Percentiles rank a stretch among this genome's conserved stretches.
These are phyloP conservation scores for Drosophila biarmipes DNA, from an alignment of 1,140 invertebrate species.

Conservation along the genomic window DNA sequence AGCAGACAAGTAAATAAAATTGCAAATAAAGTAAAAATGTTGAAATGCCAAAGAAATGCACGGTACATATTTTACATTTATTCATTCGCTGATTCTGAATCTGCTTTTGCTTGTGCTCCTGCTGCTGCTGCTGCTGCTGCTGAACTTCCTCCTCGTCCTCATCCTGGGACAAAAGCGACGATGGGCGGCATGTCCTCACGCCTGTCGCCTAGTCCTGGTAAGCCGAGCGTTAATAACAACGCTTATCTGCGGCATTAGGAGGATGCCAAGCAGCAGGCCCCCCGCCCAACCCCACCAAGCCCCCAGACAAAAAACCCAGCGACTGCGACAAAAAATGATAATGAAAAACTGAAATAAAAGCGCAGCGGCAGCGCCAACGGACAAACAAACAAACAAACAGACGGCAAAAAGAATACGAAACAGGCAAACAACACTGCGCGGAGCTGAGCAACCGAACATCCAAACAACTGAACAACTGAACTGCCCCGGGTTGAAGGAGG, in stretches of 20 bases:
- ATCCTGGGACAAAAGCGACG: constrained; percentile 56
- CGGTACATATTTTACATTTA: constrained; percentile 81
- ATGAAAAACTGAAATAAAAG: constrained; percentile 83
- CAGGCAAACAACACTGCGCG: constrained; percentile 50
- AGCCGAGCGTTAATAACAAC: constrained; percentile 83
- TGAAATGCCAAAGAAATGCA: constrained; percentile 82
- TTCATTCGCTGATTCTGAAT: constrained; percentile 68
- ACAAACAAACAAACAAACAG: constrained; percentile 64
- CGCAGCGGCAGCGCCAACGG: constrained; percentile 66
- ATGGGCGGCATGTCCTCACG: constrained; percentile 52
- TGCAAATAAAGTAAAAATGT: constrained; percentile 78
- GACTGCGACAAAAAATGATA: constrained; percentile 64
- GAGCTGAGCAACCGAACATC: constrained; percentile 19
- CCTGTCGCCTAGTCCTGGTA: constrained; percentile 66
- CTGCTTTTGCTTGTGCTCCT: constrained; percentile 29
- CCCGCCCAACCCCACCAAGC: not conserved
- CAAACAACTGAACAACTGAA: constrained; percentile 11
- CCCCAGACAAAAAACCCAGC: constrained; percentile 6
- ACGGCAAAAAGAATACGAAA: constrained; percentile 51
- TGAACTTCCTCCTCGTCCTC: constrained; percentile 25
- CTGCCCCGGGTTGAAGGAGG: constrained; percentile 10
- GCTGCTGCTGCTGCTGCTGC: constrained; percentile 9
- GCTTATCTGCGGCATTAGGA: constrained; percentile 82
- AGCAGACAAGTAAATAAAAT: constrained; percentile 80
- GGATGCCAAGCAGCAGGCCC: constrained; percentile 61